Percentiles rank a stretch among this genome's conserved stretches.
Conservation (phyloP, 2,113 vertebrate species). For the Empidonax traillii region DNA sequence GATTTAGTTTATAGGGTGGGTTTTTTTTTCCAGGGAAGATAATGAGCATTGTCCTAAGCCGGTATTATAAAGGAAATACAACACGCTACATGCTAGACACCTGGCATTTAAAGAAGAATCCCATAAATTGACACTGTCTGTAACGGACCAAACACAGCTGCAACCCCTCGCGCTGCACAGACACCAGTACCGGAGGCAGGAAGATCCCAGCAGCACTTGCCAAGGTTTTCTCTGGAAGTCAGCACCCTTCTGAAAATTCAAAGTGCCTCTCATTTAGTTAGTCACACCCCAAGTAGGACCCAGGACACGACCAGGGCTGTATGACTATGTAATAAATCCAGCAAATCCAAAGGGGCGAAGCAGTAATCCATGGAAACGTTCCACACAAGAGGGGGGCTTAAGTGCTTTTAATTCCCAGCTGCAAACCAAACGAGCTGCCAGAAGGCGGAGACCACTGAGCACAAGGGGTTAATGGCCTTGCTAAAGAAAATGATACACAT, state of each 20-base stretch:
- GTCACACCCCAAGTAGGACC: neutral
- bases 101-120: neutral
- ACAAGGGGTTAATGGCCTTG: conserved; percentile 69
- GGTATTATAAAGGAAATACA: conserved; percentile 12
- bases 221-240: conserved; percentile 9
- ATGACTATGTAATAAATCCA: neutral
- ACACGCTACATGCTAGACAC: neutral
- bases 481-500: conserved; percentile 60
- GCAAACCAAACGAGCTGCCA: conserved; percentile 46
- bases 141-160: neutral
- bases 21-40: neutral
- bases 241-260: neutral
- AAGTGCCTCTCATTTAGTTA: neutral
- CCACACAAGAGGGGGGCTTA: conserved; percentile 15
- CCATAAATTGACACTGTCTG: neutral
- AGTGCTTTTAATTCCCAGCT: conserved; percentile 43
- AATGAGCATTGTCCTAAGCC: conserved; percentile 32
- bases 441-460: conserved; percentile 13
- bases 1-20: conserved; percentile 35
- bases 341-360: conserved; percentile 37
- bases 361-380: conserved; percentile 53
- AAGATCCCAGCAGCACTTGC: neutral
- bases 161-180: neutral
- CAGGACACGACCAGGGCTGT: neutral
- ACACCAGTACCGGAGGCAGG: neutral